Base-by-base conservation (phyloP, 1,140 invertebrate species). In the Galendromus occidentalis region DNA sequence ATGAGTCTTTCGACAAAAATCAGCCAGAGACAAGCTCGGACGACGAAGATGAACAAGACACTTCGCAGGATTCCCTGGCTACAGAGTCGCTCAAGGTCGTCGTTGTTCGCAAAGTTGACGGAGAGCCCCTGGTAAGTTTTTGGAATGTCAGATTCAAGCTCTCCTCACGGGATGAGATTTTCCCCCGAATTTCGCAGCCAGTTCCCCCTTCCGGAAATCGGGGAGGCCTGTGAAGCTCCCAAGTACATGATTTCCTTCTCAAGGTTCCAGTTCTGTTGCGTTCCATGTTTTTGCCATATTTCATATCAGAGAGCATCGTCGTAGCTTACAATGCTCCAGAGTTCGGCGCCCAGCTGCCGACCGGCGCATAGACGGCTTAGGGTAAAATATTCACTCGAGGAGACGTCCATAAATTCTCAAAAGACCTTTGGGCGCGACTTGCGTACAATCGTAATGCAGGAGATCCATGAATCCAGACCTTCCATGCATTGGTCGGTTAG, bases 91-190 rank as follows among this genome's bases (percentile, higher is more conserved):
- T 59, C 51, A 59, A 59, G 1, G 85, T 95, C 77, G 88, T 96
- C 41, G 88, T 90, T 20, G 81, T 96, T 14, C 81, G 88, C 44
- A 90, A 91, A 73, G 85, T 84, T 72, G 83, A 85, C 59, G 85
- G 89, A 69, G 89, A 95, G 76, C 91, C 91, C 6, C 76, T 96
- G 75, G 90, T 91, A 74, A 76, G 74, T 39, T 28, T 9, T 39
- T 39, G 33, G 4, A 9, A 6, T 4, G 4, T 4, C 4, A 39
- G 4, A 39, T 39, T 39, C 33, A 6, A 4, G 4, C 4, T 39
- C 4, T 39, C 33, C 9, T 9, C 4, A 39, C 4, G 33, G 4
- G 33, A 39, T 39, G 33, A 39, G 9, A 39, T 39, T 39, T 39
- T 39, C 33, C 33, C 33, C 9, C 33, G 4, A 9, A 39, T n/a